Evolutionary conservation across 37 sponge, comb jelly and placozoan genomes (phyloP).

Genomic region (Tethya wilhelma): DNA sequence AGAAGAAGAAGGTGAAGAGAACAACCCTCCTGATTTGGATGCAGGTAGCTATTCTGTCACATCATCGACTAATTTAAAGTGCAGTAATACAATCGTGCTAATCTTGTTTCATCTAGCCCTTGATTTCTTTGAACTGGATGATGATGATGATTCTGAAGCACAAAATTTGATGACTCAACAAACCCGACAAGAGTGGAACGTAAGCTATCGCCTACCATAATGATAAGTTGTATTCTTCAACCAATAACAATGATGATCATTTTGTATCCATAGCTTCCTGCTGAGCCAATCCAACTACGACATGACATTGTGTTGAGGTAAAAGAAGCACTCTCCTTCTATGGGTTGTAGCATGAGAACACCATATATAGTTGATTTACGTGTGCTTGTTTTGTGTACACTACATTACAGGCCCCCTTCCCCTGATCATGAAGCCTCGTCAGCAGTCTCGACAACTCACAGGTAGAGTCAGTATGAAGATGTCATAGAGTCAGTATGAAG

Average conservation of each 20-base stretch:
- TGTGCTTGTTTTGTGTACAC: not conserved
- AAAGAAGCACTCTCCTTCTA: not conserved
- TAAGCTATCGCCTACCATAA: too few species aligned
- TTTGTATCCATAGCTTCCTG: constrained; percentile 41
- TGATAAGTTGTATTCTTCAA: not conserved
- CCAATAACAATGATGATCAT: not conserved
- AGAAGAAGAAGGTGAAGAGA: constrained; percentile 24
- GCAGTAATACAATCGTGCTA: not conserved
- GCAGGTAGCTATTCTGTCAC: constrained; percentile 7
- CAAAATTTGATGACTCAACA: too few species aligned
- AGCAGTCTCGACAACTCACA: constrained; percentile 41
- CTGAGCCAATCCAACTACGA: constrained; percentile 65
- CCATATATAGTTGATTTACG: not conserved
- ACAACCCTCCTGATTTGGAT: constrained; percentile 4
- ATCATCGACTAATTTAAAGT: not conserved
- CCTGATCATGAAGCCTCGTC: constrained; percentile 41
- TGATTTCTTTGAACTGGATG: constrained; percentile 61
- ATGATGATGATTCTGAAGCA: too few species aligned
- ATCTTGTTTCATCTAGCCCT: constrained; percentile 24
- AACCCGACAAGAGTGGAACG: too few species aligned
- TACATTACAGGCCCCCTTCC: constrained; percentile 24
- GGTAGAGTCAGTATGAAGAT: too few species aligned
- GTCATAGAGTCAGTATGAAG: too few species aligned
- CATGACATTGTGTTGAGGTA: constrained; percentile 48
- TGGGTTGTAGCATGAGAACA: not conserved